Evolutionary conservation across 1,140 invertebrate genomes (phyloP).

Genomic region (Drosophila trapezifrons): DNA sequence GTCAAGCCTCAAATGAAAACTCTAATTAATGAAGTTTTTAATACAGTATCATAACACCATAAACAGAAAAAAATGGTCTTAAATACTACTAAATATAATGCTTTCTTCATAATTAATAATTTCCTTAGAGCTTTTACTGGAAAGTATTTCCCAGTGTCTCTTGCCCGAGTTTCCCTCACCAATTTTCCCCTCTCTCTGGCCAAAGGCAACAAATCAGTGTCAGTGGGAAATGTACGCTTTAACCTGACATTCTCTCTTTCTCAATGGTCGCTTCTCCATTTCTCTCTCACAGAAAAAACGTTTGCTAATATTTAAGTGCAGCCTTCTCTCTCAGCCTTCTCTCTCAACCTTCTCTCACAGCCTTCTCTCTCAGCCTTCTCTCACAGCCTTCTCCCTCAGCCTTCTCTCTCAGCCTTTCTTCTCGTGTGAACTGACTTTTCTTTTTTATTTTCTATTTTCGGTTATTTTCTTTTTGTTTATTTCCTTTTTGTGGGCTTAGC

Average conservation of each 20-base stretch:
- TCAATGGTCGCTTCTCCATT: no score
- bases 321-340: conserved; percentile 2
- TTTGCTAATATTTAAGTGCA: conserved; percentile 57
- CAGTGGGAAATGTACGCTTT: conserved; percentile 60
- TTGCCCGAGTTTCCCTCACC: neutral
- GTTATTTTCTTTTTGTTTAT: conserved; percentile 10
- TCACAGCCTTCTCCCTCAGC: conserved; percentile 9
- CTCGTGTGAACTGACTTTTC: conserved; percentile 19
- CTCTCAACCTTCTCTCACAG: no score
- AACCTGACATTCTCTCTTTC: conserved; percentile 28
- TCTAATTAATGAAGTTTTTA: no score
- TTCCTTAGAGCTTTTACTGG: no score
- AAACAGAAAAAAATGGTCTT: no score
- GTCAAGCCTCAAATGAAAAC: no score
- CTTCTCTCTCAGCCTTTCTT: conserved; percentile 18
- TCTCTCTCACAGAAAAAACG: conserved; percentile 15
- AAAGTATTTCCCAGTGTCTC: neutral
- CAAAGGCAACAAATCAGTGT: conserved; percentile 66
- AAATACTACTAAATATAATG: no score
- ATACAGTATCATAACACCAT: no score
- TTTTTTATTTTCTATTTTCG: neutral
- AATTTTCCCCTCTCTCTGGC: neutral
- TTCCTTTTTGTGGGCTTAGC: conserved; percentile 8
- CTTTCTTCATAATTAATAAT: no score
- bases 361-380: conserved; percentile 16